Evolutionary conservation across 1,140 invertebrate species (phyloP).

Genomic region (Megathymus violae): DNA sequence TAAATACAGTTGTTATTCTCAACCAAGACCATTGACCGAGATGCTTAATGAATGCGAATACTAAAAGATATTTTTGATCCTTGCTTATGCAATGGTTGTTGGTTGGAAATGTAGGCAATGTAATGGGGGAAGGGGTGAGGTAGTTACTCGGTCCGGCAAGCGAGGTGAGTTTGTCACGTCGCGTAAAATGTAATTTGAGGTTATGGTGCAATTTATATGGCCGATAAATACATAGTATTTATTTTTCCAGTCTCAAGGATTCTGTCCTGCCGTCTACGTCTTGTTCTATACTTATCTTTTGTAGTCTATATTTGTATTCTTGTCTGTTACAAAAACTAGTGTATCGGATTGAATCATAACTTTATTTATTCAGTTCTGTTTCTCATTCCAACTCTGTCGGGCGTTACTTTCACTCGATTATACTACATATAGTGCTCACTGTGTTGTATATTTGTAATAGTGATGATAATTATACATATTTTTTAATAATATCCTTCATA

Average conservation of each 20-base stretch:
- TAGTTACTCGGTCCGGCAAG: too few relatives aligned
- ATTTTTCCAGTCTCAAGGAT: slow-evolving; percentile 9
- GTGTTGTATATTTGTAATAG: slow-evolving; percentile 64
- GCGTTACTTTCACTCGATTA: slow-evolving; percentile 55
- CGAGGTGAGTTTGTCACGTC: too few relatives aligned
- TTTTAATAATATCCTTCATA: slow-evolving; percentile 67
- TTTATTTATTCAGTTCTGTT: slow-evolving; percentile 59
- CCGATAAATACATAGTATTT: slow-evolving; percentile 16
- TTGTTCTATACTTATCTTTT: slow-evolving; percentile 23
- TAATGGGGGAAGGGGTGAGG: slow-evolving; percentile 5
- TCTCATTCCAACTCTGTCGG: slow-evolving; percentile 72
- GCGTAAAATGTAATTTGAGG: slow-evolving; percentile 50
- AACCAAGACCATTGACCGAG: slow-evolving; percentile 1
- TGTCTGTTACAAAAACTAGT: slow-evolving; percentile 18
- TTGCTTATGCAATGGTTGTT: slow-evolving; percentile 9
- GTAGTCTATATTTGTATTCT: slow-evolving; percentile 22
- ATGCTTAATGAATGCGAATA: not conserved
- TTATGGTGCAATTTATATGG: slow-evolving; percentile 54
- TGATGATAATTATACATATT: slow-evolving; percentile 65
- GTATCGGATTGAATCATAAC: slow-evolving; percentile 32
- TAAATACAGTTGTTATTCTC: slow-evolving; percentile 20
- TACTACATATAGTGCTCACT: slow-evolving; percentile 61
- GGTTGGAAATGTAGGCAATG: slow-evolving; percentile 15
- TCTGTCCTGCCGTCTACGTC: slow-evolving; percentile 12
- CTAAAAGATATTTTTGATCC: not conserved